These are phyloP conservation scores for Labia minor DNA, from an alignment of 2,888 invertebrate species.

Conservation along the genomic window DNA sequence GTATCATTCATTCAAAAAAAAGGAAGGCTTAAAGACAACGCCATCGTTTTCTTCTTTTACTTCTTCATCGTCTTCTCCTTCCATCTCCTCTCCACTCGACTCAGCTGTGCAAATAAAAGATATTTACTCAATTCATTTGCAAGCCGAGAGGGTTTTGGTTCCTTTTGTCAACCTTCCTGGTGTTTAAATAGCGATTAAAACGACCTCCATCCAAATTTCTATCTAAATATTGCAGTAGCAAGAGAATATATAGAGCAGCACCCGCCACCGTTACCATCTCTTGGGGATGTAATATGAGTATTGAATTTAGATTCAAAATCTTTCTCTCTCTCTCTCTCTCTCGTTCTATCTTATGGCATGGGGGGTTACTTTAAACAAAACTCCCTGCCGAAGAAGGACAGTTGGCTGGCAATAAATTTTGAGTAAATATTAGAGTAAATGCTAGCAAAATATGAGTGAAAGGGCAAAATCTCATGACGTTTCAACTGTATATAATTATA, in stretches of 20 bases:
- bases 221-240: not conserved
- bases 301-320: not conserved
- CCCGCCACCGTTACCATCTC: not conserved
- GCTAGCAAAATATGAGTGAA: no score
- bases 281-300: not conserved
- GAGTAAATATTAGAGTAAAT: no score
- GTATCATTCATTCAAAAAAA: not conserved
- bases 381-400: no score
- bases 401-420: no score
- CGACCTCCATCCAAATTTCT: constrained; percentile 1
- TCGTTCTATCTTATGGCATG: not conserved
- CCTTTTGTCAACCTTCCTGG: not conserved
- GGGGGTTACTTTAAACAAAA: not conserved
- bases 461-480: no score
- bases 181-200: constrained; percentile 13
- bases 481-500: no score
- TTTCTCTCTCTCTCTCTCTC: not conserved
- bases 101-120: not conserved
- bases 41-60: not conserved
- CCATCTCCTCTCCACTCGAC: no score
- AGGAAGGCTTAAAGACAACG: not conserved
- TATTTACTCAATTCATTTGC: constrained; percentile 13
- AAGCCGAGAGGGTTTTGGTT: not conserved
- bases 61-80: not conserved
- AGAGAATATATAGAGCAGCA: no score